These are phyloP conservation scores for Phoxinus phoxinus DNA, from an alignment of 2,113 vertebrate species.

Conservation along the genomic window DNA sequence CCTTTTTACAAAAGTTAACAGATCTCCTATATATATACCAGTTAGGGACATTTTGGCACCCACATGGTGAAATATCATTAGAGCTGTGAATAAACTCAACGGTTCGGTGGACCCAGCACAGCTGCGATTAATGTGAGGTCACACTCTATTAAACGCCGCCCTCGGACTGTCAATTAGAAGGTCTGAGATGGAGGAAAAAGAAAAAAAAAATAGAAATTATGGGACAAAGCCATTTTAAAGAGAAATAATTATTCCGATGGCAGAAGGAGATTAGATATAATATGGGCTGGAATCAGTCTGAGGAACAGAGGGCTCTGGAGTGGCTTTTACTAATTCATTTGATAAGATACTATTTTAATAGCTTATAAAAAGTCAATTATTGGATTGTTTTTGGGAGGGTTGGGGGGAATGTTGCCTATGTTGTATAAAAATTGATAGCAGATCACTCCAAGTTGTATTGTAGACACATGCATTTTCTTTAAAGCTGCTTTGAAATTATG, in stretches of 20 bases:
- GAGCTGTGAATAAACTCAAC: slow-evolving; percentile 14
- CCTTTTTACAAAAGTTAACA: not conserved
- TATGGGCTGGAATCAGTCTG: not conserved
- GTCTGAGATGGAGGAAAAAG: not conserved
- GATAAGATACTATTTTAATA: not conserved
- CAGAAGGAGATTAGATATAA: slow-evolving; percentile 26
- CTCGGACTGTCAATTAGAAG: slow-evolving; percentile 38
- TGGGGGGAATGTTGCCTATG: not conserved
- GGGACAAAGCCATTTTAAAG: slow-evolving; percentile 25
- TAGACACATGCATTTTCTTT: too few relatives aligned
- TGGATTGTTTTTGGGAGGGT: not conserved
- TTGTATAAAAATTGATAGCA: too few relatives aligned
- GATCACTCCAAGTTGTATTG: too few relatives aligned
- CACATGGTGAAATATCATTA: slow-evolving; percentile 16
- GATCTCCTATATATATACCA: not conserved
- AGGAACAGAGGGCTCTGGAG: not conserved
- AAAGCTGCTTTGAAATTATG: too few relatives aligned
- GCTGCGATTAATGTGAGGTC: slow-evolving; percentile 7
- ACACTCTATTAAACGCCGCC: slow-evolving; percentile 4
- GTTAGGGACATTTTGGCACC: not conserved
- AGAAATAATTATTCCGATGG: slow-evolving; percentile 26
- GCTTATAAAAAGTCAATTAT: not conserved
- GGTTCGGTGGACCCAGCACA: not conserved
- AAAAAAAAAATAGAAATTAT: not conserved
- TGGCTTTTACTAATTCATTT: not conserved